Conservation (phyloP, 2,888 invertebrate genomes). For the Uropetala carovei region DNA sequence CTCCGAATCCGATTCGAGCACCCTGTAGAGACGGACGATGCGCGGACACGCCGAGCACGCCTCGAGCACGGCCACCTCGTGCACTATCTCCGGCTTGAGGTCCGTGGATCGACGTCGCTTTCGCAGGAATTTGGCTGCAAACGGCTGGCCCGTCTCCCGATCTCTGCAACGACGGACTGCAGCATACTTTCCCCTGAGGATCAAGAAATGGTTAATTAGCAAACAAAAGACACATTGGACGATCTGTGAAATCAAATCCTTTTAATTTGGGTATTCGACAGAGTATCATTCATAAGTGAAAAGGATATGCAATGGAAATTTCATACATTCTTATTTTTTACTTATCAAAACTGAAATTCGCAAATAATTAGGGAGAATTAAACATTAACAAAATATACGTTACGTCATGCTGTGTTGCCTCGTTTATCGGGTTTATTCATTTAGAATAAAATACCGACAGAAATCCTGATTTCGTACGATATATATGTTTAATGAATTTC, state of each 20-base stretch:
- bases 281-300: too few species aligned
- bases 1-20: slow-evolving; percentile 79
- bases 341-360: too few species aligned
- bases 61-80: slow-evolving; percentile 79
- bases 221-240: not conserved
- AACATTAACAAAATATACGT: too few species aligned
- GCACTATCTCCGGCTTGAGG: slow-evolving; percentile 77
- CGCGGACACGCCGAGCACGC: slow-evolving; percentile 77
- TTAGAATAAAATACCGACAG: too few species aligned
- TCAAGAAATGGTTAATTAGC: slow-evolving; percentile 5
- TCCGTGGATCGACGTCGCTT: slow-evolving; percentile 75
- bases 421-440: too few species aligned
- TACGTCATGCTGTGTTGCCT: too few species aligned
- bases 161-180: slow-evolving; percentile 75
- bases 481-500: too few species aligned
- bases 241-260: not conserved
- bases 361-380: too few species aligned
- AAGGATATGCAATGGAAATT: too few species aligned
- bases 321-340: too few species aligned
- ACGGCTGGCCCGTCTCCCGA: slow-evolving; percentile 72
- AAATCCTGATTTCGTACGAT: too few species aligned
- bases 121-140: slow-evolving; percentile 76
- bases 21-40: slow-evolving; percentile 79
- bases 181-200: slow-evolving; percentile 76
- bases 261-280: too few species aligned